Evolutionary conservation across 2,797 vertebrate genomes (phyloP), one percentile per base, ranked within the genome.

Genomic region (Gymnothorax javanicus): DNA sequence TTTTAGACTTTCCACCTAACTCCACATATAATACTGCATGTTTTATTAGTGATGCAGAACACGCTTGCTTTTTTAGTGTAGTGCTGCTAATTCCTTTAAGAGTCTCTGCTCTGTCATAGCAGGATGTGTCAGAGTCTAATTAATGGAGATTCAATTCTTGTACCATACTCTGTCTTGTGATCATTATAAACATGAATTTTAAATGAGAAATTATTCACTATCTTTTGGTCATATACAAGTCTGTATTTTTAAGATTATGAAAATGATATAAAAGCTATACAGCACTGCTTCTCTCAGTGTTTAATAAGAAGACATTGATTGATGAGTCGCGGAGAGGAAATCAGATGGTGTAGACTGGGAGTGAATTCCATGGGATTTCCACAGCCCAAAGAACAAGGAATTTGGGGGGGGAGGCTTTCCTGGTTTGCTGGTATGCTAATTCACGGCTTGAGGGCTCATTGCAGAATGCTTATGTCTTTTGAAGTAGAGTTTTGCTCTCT

Each of bases 401-500:
- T 94, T 81, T 93, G 92, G 92, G 91, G 92, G 91, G 92, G 93
- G 92, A 93, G 90, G 86, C 93, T 94, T 95, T 95, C 95, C 92
- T 94, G 81, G 86, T 88, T n/a, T 88, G 91, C 88, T 91, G 93
- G 92, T 93, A 93, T 95, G 94, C 94, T 94, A 94, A 93, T 95
- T 94, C 91, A 87, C 91, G 90, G 95, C 95, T 94, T 89, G 87
- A 83, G 93, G 94, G 92, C 91, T 87, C 88, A 90, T 87, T 90
- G 58, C 20, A 12, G 64, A 83, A 17, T 62, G 75, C 62, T 13
- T 56, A 56, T 67, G 43, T 58, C 62, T 71, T 83, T 86, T 83
- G 3, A 84, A 79, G 83, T 83, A 25, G 54, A 33, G 58, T 50
- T 58, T 3, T 83, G 33, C 20, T 58, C 23, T 77, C 17, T 50